Percentiles rank a stretch among this genome's conserved stretches.
These are phyloP conservation scores for Pseudochirops corinnae DNA, from an alignment of 2,797 vertebrate genomes.

Conservation along the genomic window DNA sequence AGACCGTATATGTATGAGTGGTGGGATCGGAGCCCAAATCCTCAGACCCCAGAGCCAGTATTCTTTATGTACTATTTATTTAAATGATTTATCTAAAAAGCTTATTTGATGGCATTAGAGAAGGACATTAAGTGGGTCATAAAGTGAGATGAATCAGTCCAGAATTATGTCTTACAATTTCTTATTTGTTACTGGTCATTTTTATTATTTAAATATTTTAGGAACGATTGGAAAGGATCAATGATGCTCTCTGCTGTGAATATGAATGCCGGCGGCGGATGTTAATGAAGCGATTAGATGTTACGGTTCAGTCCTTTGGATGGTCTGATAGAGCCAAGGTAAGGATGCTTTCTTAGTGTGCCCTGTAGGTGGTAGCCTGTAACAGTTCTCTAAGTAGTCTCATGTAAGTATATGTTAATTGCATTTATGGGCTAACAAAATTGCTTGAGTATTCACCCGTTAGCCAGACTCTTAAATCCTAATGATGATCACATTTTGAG, in stretches of 20 bases:
- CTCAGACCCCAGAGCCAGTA: neutral
- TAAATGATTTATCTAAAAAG: constrained; percentile 15
- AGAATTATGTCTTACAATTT: constrained; percentile 12
- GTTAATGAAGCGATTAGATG: constrained; percentile 97
- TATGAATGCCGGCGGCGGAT: constrained; percentile 96
- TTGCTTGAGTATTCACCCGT: neutral
- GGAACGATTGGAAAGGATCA: constrained; percentile 91
- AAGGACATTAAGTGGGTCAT: neutral
- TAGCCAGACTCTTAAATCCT: neutral
- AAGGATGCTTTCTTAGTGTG: constrained; percentile 67
- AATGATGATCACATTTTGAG: neutral
- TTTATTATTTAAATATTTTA: constrained; percentile 77
- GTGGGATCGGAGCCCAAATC: neutral
- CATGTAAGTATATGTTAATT: neutral
- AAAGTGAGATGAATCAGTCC: constrained; percentile 42
- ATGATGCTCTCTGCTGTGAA: constrained; percentile 89
- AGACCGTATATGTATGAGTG: neutral
- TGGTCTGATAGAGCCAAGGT: constrained; percentile 98
- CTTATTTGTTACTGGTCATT: constrained; percentile 30
- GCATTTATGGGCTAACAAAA: neutral
- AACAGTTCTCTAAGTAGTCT: constrained; percentile 18
- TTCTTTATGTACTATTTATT: constrained; percentile 51
- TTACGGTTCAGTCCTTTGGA: constrained; percentile 97
- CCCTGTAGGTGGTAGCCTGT: constrained; percentile 76
- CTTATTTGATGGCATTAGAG: constrained; percentile 18